These are phyloP conservation scores for Buceros bicornis DNA, from an alignment of 2,797 vertebrate genomes.

Conservation along the genomic window DNA sequence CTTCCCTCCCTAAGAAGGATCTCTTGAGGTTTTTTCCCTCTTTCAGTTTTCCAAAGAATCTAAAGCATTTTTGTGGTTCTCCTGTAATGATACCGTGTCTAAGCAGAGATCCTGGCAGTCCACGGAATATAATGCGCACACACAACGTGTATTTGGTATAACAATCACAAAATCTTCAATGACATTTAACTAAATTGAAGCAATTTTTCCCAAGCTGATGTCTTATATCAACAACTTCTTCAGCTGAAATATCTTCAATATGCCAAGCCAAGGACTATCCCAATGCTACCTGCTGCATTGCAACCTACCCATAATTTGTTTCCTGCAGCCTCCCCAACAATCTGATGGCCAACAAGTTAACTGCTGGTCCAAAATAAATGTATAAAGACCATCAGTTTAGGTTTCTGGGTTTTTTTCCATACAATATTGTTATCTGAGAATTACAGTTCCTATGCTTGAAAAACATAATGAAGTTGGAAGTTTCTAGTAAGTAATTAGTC, in stretches of 20 bases:
- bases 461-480: neutral
- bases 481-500: neutral
- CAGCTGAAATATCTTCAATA: neutral
- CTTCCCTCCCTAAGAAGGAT: neutral
- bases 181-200: neutral
- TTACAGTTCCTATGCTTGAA: neutral
- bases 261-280: neutral
- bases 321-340: neutral
- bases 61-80: slow-evolving; percentile 49
- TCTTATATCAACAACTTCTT: neutral
- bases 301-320: neutral
- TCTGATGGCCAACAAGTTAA: neutral
- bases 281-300: neutral
- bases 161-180: neutral
- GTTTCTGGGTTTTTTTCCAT: neutral
- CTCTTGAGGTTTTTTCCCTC: neutral
- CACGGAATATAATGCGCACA: neutral
- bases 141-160: neutral
- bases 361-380: neutral
- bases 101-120: neutral
- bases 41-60: slow-evolving; percentile 39
- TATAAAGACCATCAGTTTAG: neutral
- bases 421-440: neutral
- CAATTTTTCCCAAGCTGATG: neutral
- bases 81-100: slow-evolving; percentile 45